Evolutionary conservation across 1,140 invertebrate species (phyloP).

Genomic region (Ylistrum balloti): DNA sequence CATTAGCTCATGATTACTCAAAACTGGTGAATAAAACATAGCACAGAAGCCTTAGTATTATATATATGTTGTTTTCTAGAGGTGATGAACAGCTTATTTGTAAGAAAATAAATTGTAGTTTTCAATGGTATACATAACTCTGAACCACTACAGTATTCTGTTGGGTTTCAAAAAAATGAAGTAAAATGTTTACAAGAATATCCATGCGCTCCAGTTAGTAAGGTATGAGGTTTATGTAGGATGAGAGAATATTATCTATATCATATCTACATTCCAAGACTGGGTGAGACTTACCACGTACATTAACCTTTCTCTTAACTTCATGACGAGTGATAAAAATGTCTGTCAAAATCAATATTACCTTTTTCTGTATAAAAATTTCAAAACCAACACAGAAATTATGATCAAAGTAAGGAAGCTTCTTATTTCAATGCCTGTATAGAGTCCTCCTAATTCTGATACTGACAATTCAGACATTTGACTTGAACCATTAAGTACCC

Average conservation of each 20-base stretch:
- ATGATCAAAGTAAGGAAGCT: too few relatives aligned
- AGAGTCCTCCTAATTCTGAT: too few relatives aligned
- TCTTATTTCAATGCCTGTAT: too few relatives aligned
- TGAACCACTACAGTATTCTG: not conserved
- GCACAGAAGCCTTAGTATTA: too few relatives aligned
- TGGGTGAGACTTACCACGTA: not conserved
- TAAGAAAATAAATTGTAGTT: too few relatives aligned
- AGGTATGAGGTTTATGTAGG: not conserved
- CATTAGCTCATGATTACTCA: too few relatives aligned
- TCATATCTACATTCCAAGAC: not conserved
- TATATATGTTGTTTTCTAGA: too few relatives aligned
- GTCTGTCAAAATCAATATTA: constrained; percentile 30
- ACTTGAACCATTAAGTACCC: too few relatives aligned
- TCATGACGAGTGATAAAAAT: constrained; percentile 17
- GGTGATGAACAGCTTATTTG: too few relatives aligned
- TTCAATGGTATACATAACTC: not conserved
- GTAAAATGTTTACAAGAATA: not conserved
- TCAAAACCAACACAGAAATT: not conserved
- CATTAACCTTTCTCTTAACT: not conserved
- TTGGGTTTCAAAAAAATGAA: constrained; percentile 15
- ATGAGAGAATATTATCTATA: not conserved
- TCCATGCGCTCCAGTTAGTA: not conserved
- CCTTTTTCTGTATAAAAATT: too few relatives aligned
- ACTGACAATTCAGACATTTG: too few relatives aligned
- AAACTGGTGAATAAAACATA: too few relatives aligned